These are phyloP conservation scores for Melanophora roralis DNA, from an alignment of 2,888 invertebrate genomes.

Conservation along the genomic window DNA sequence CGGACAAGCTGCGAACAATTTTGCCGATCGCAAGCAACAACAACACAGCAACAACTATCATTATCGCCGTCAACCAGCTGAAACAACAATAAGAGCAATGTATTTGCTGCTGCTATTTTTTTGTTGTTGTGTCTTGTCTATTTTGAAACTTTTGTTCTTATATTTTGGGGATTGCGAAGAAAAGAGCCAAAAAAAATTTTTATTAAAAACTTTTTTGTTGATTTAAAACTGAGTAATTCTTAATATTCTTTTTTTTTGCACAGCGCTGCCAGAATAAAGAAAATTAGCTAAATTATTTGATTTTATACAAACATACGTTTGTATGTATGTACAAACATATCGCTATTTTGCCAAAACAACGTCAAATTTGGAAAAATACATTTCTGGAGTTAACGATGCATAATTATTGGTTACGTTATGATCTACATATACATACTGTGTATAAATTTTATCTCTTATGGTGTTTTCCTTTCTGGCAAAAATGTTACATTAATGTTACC, in stretches of 20 bases:
- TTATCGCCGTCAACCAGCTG: slow-evolving; percentile 24
- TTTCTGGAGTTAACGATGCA: too few species aligned
- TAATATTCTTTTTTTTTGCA: slow-evolving; percentile 9
- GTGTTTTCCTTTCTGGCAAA: too few species aligned
- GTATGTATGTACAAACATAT: too few species aligned
- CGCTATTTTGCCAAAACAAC: too few species aligned
- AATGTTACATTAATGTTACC: too few species aligned
- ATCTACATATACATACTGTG: too few species aligned
- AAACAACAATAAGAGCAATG: slow-evolving; percentile 25
- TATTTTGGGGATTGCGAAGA: slow-evolving; percentile 31
- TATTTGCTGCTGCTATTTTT: background rate
- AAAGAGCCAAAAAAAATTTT: slow-evolving; percentile 2
- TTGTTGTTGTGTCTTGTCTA: slow-evolving; percentile 20
- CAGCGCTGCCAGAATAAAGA: too few species aligned
- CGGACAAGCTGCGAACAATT: slow-evolving; percentile 1
- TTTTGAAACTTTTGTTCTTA: slow-evolving; percentile 31
- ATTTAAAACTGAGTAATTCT: slow-evolving; percentile 23
- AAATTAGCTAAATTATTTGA: too few species aligned
- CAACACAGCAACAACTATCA: slow-evolving; percentile 2
- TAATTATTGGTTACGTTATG: too few species aligned
- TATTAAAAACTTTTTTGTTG: background rate
- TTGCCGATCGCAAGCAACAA: slow-evolving; percentile 28
- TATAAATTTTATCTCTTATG: too few species aligned
- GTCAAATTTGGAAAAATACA: too few species aligned
- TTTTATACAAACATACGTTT: too few species aligned